Evolutionary conservation across 2,797 vertebrate species (phyloP).

Genomic region (Macropodus opercularis): DNA sequence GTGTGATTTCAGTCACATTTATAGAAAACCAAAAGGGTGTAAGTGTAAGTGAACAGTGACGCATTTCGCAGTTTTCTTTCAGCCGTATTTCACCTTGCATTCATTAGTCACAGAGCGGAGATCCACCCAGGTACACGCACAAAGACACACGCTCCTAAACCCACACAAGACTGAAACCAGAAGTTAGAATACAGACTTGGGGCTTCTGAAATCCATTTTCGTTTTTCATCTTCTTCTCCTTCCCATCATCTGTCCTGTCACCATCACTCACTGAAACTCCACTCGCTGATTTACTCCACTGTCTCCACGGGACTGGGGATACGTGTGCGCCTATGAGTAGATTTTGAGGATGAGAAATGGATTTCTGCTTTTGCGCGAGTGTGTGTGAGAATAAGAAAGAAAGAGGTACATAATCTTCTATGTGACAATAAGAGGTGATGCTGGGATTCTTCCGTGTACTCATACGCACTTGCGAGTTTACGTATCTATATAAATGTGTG

Average conservation of each 20-base stretch:
- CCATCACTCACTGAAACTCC: constrained; percentile 64
- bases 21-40: background rate
- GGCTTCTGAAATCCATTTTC: constrained; percentile 69
- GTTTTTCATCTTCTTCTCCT: constrained; percentile 68
- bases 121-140: constrained; percentile 9
- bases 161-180: constrained; percentile 14
- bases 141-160: constrained; percentile 2
- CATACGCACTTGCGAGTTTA: background rate
- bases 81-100: too few species aligned
- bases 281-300: constrained; percentile 63
- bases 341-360: constrained; percentile 65
- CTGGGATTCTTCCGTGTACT: constrained; percentile 1
- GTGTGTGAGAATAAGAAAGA: background rate
- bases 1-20: background rate
- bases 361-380: constrained; percentile 6
- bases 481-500: background rate
- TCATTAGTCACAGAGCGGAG: constrained; percentile 22
- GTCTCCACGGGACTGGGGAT: constrained; percentile 32
- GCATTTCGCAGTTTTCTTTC: too few species aligned
- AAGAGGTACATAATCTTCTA: constrained; percentile 1
- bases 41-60: background rate
- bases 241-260: constrained; percentile 70
- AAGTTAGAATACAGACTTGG: constrained; percentile 50
- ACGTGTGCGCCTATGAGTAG: constrained; percentile 39
- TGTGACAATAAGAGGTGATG: constrained; percentile 1